Evolutionary conservation across 2,888 invertebrate species (phyloP).

Genomic region (Troides oblongomaculatus): DNA sequence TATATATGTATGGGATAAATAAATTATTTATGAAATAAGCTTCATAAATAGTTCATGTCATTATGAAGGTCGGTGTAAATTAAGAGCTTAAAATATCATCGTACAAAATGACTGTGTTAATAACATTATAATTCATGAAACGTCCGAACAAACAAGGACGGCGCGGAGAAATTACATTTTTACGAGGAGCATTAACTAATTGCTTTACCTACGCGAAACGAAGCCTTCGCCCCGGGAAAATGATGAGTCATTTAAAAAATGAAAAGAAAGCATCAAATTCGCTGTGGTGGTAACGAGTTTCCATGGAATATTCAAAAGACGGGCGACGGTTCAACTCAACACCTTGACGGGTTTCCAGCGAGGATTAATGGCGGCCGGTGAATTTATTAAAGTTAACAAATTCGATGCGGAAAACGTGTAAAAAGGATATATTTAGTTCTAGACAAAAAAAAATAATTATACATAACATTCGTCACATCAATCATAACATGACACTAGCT

Average conservation of each 20-base stretch:
- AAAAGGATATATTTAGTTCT: background rate
- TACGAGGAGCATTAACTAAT: constrained; percentile 27
- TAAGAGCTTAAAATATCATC: constrained; percentile 8
- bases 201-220: constrained; percentile 26
- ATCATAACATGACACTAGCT: too few species aligned
- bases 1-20: too few species aligned
- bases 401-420: constrained; percentile 5
- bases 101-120: constrained; percentile 8
- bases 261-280: constrained; percentile 39
- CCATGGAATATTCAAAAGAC: constrained; percentile 37
- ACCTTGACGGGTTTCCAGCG: constrained; percentile 45
- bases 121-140: constrained; percentile 25
- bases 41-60: background rate
- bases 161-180: constrained; percentile 26
- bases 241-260: constrained; percentile 43
- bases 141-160: constrained; percentile 20
- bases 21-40: too few species aligned
- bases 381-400: constrained; percentile 26
- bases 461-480: too few species aligned
- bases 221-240: constrained; percentile 30
- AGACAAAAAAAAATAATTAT: too few species aligned
- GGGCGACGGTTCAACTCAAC: constrained; percentile 34
- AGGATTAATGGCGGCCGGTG: constrained; percentile 36
- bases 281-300: constrained; percentile 34
- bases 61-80: background rate